These are phyloP conservation scores for Hedya salicella DNA, from an alignment of 2,888 invertebrate genomes.

Conservation along the genomic window DNA sequence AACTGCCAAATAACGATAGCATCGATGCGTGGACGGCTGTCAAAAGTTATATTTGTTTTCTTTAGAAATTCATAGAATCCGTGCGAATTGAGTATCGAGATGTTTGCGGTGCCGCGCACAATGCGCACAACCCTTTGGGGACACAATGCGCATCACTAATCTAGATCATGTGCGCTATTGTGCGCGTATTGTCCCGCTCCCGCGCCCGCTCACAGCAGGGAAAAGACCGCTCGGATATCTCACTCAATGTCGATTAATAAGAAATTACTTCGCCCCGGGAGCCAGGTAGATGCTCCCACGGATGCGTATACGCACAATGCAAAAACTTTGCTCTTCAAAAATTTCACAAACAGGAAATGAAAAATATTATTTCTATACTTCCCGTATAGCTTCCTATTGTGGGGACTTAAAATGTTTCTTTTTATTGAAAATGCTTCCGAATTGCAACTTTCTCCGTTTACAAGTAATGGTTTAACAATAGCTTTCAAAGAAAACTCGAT, in stretches of 20 bases:
- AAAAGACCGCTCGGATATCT: conserved; percentile 74
- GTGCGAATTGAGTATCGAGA: conserved; percentile 78
- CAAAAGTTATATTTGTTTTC: conserved; percentile 85
- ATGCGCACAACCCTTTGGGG: conserved; percentile 81
- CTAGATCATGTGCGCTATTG: conserved; percentile 83
- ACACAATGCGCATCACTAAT: conserved; percentile 84
- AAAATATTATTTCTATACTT: conserved; percentile 75
- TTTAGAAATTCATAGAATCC: conserved; percentile 83
- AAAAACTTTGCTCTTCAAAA: conserved; percentile 73
- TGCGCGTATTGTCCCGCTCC: conserved; percentile 63
- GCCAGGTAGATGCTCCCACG: conserved; percentile 82
- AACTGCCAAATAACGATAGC: conserved; percentile 78
- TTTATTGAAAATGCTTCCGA: conserved; percentile 55
- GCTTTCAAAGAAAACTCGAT: conserved; percentile 57
- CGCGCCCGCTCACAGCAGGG: conserved; percentile 57
- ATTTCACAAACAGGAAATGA: conserved; percentile 79
- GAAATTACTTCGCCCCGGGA: conserved; percentile 78
- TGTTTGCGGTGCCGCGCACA: conserved; percentile 74
- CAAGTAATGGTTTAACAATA: conserved; percentile 59
- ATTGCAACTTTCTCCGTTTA: conserved; percentile 53
- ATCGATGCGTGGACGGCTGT: conserved; percentile 78
- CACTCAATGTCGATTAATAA: conserved; percentile 84
- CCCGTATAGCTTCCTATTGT: conserved; percentile 64
- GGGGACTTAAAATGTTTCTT: conserved; percentile 55
- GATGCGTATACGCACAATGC: conserved; percentile 66